Evolutionary conservation across 2,113 vertebrate genomes (phyloP).

Genomic region (Chaenocephalus aceratus): DNA sequence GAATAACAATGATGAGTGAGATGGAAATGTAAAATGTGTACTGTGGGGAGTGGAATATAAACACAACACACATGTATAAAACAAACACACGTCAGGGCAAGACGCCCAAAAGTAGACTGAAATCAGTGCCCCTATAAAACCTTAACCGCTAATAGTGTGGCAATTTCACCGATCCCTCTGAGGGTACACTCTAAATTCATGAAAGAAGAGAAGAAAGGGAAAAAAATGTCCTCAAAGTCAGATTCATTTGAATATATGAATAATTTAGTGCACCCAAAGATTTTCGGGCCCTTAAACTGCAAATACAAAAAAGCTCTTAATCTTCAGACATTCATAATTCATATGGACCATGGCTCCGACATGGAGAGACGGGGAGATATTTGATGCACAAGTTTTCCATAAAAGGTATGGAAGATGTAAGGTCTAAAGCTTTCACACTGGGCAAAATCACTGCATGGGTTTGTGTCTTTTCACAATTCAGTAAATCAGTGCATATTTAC

Average conservation of each 20-base stretch:
- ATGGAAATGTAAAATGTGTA: conserved; percentile 2
- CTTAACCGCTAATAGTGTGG: conserved; percentile 43
- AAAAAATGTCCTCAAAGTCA: conserved; percentile 66
- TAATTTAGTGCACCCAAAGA: conserved; percentile 75
- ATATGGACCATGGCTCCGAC: conserved; percentile 40
- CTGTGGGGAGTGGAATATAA: neutral
- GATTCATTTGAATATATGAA: conserved; percentile 79
- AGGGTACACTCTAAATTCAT: conserved; percentile 66
- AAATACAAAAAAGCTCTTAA: conserved; percentile 49
- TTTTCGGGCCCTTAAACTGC: conserved; percentile 66
- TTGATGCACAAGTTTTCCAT: conserved; percentile 14
- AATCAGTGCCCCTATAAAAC: conserved; percentile 23
- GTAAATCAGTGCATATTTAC: conserved; percentile 21
- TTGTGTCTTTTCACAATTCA: conserved; percentile 15
- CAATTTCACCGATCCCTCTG: conserved; percentile 37
- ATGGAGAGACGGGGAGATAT: conserved; percentile 16
- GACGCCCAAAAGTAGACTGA: neutral
- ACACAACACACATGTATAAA: neutral
- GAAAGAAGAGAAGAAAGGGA: conserved; percentile 60
- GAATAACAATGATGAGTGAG: conserved; percentile 78
- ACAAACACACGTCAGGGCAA: conserved; percentile 12
- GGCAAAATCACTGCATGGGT: conserved; percentile 20
- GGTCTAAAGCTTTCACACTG: conserved; percentile 17
- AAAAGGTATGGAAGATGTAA: conserved; percentile 2
- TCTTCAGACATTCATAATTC: conserved; percentile 73